Evolutionary conservation across 2,113 vertebrate genomes (phyloP).

Genomic region (Numenius arquata): DNA sequence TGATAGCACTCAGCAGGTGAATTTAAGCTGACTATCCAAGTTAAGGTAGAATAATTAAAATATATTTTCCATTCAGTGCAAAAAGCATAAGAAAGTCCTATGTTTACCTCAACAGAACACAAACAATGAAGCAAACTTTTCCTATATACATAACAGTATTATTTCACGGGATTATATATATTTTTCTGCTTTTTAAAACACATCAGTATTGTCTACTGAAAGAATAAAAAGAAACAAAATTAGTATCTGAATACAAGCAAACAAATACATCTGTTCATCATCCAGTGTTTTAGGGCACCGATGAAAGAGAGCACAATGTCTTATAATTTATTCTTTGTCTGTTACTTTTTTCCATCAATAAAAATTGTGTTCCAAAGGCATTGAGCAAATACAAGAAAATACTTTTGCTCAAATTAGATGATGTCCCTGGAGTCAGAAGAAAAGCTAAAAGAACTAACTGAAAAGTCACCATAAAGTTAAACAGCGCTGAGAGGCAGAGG

Average conservation of each 20-base stretch:
- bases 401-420: neutral
- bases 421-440: neutral
- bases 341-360: neutral
- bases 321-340: neutral
- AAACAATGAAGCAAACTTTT: neutral
- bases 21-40: conserved; percentile 39
- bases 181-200: neutral
- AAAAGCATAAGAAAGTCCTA: neutral
- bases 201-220: neutral
- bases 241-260: neutral
- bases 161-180: neutral
- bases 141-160: neutral
- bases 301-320: neutral
- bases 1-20: neutral
- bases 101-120: neutral
- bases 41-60: conserved; percentile 50
- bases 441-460: neutral
- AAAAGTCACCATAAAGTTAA: neutral
- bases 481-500: neutral
- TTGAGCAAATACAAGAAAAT: neutral
- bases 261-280: neutral
- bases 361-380: neutral
- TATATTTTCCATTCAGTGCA: neutral
- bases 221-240: neutral
- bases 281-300: neutral